phyloP scores from a whole-genome alignment of 2,797 vertebrate genomes.

The Acanthiza pusilla region DNA sequence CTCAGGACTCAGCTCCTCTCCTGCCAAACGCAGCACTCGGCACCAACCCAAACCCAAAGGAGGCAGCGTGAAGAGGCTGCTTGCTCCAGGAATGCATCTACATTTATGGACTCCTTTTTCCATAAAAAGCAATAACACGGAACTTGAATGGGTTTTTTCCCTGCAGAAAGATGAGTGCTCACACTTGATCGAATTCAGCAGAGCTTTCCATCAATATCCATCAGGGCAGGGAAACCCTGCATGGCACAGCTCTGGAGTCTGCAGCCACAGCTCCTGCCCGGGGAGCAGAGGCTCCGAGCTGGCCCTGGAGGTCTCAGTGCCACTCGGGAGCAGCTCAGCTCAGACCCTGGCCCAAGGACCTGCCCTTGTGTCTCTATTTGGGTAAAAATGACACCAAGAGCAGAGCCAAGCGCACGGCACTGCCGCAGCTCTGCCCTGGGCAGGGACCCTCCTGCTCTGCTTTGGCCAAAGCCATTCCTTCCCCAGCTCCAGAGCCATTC shows the following conservation, averaged over 20 bases:
- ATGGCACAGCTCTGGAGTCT: neutral
- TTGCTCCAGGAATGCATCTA: neutral
- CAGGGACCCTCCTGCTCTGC: neutral
- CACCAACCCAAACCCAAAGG: neutral
- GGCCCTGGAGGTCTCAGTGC: rapidly evolving
- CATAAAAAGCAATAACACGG: neutral
- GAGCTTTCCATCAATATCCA: neutral
- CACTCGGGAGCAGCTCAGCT: neutral
- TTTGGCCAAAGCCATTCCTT: neutral
- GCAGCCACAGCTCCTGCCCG: no score
- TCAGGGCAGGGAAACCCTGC: neutral
- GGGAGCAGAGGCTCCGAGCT: neutral
- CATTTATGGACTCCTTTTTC: neutral
- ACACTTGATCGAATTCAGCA: neutral
- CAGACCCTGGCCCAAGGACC: neutral
- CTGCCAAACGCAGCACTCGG: neutral
- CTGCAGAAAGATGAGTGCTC: neutral
- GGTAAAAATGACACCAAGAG: rapidly evolving
- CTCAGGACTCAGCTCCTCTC: neutral
- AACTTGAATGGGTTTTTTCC: neutral
- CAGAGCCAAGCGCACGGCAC: neutral
- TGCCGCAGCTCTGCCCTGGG: rapidly evolving
- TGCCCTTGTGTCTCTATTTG: neutral
- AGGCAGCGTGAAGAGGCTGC: neutral
- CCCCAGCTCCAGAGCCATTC: no score